Percentiles rank a stretch among this genome's conserved stretches.
phyloP scores from a whole-genome alignment of 2,797 vertebrate genomes.

The Parauchenoglanis punctatus region DNA sequence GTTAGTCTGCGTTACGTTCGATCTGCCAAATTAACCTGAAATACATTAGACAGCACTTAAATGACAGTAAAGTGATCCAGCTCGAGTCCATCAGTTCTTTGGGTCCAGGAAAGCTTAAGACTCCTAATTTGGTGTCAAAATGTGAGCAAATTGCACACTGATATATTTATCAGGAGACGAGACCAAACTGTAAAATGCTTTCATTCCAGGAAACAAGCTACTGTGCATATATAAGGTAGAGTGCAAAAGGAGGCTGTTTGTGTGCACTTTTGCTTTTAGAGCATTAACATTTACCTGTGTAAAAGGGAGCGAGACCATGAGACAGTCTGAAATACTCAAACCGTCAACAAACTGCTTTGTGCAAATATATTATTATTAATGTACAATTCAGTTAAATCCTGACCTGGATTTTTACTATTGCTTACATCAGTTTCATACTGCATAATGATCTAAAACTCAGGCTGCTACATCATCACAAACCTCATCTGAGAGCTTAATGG shows the following conservation, averaged over 20 bases:
- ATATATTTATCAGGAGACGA: background rate
- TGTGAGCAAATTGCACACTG: background rate
- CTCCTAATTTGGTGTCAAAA: background rate
- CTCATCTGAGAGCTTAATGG: background rate
- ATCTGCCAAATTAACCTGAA: background rate
- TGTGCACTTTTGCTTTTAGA: background rate
- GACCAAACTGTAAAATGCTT: background rate
- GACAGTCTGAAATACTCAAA: background rate
- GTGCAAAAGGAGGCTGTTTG: background rate
- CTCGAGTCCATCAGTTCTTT: background rate
- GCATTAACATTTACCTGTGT: background rate
- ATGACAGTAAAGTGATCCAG: background rate
- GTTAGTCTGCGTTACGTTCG: background rate
- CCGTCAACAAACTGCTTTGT: background rate
- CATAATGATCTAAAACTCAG: background rate
- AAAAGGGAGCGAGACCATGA: background rate
- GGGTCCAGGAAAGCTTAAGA: background rate
- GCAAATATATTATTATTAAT: background rate
- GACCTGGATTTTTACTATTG: background rate
- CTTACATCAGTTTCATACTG: background rate
- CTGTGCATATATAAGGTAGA: background rate
- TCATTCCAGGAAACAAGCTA: background rate
- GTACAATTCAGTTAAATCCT: background rate
- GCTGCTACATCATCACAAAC: background rate
- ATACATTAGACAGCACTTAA: background rate